Percentiles rank a stretch among this genome's conserved stretches.
Evolutionary conservation across 2,888 invertebrate genomes (phyloP).

Genomic region (Trichopoda pennipes): DNA sequence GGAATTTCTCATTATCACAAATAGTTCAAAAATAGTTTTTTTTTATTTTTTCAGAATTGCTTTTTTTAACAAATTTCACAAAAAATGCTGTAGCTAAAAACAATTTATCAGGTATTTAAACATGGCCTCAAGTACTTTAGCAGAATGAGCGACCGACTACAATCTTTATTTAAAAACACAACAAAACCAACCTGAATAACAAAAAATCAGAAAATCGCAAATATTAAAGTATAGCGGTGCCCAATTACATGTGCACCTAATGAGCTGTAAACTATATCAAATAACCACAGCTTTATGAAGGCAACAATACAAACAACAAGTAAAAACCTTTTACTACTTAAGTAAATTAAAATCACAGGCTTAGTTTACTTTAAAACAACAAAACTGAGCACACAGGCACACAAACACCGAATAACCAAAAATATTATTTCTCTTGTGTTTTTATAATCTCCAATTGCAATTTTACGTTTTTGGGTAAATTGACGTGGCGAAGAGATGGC

Average conservation of each 20-base stretch:
- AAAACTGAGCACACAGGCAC: conserved; percentile 23
- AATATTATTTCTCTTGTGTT: not conserved
- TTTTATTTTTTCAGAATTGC: not conserved
- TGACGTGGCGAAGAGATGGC: conserved; percentile 79
- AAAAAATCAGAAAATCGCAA: conserved; percentile 47
- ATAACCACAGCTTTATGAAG: conserved; percentile 76
- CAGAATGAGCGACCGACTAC: not conserved
- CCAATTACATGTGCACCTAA: conserved; percentile 80
- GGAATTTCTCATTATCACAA: not conserved
- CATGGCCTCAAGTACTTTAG: conserved; percentile 52
- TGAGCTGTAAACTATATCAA: conserved; percentile 81
- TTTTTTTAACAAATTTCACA: not conserved
- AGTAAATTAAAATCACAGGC: conserved; percentile 65
- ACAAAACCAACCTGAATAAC: conserved; percentile 15
- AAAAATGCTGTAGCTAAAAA: conserved; percentile 57
- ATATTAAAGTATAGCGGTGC: conserved; percentile 74
- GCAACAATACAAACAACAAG: conserved; percentile 42
- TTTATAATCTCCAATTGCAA: conserved; percentile 11
- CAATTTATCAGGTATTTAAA: conserved; percentile 65
- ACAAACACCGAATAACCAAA: conserved; percentile 20
- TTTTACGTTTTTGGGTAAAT: conserved; percentile 35
- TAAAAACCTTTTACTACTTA: conserved; percentile 57
- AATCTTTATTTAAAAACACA: conserved; percentile 11
- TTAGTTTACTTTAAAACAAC: conserved; percentile 63
- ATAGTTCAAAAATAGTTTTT: not conserved